These are phyloP conservation scores for Drosophila borealis DNA, from an alignment of 2,888 invertebrate genomes.

Conservation along the genomic window DNA sequence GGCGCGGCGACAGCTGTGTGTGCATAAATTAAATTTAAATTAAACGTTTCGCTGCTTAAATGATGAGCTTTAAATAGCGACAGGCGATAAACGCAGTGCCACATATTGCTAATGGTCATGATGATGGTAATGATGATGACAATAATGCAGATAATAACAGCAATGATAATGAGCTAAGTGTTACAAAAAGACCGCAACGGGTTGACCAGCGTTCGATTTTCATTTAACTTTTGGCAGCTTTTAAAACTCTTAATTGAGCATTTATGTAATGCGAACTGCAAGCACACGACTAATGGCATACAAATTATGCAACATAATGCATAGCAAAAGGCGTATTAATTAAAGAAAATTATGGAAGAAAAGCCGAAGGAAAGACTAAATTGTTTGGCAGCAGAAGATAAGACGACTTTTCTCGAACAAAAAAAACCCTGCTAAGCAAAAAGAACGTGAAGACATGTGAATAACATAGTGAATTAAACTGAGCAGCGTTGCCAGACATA, in stretches of 20 bases:
- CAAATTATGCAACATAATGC: too few species aligned
- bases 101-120: constrained; percentile 23
- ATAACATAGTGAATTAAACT: too few species aligned
- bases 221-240: neutral
- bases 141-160: constrained; percentile 5
- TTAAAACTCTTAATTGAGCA: neutral
- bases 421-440: too few species aligned
- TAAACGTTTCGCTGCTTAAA: constrained; percentile 70
- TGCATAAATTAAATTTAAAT: constrained; percentile 78
- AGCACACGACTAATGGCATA: too few species aligned
- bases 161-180: neutral
- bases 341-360: too few species aligned
- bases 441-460: too few species aligned
- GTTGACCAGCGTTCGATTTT: neutral
- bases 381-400: too few species aligned
- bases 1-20: constrained; percentile 55
- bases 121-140: constrained; percentile 13
- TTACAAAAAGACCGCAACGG: neutral
- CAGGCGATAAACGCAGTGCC: constrained; percentile 50
- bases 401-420: too few species aligned
- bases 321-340: too few species aligned
- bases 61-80: constrained; percentile 63
- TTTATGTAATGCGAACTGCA: too few species aligned
- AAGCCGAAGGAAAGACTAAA: too few species aligned
- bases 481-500: neutral